These are phyloP conservation scores for Anarrhichthys ocellatus DNA, from an alignment of 2,113 vertebrate species.

Conservation along the genomic window DNA sequence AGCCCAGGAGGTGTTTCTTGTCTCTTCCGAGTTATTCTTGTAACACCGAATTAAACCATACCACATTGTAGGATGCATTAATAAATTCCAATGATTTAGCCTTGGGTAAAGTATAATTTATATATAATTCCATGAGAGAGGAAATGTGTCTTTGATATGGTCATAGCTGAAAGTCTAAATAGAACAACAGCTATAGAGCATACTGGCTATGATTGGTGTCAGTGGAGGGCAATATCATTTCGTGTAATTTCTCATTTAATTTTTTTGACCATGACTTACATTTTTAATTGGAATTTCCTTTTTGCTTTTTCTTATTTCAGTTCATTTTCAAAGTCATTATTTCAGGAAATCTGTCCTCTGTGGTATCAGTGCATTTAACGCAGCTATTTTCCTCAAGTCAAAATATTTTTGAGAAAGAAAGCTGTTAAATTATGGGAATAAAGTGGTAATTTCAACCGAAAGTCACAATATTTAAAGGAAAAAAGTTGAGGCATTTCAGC, in stretches of 20 bases:
- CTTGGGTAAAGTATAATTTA: constrained; percentile 3
- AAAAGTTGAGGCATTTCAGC: not conserved
- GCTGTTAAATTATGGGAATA: not conserved
- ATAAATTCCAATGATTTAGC: constrained; percentile 34
- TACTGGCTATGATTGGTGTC: constrained; percentile 4
- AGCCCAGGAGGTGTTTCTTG: constrained; percentile 28
- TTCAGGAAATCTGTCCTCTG: not conserved
- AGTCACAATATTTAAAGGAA: not conserved
- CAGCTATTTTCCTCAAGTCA: not conserved
- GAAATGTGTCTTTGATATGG: constrained; percentile 19
- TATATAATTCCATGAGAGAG: constrained; percentile 2
- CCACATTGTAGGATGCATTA: constrained; percentile 31
- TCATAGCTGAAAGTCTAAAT: constrained; percentile 18
- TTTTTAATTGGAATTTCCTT: not conserved
- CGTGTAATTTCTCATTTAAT: not conserved
- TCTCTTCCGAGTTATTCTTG: constrained; percentile 11
- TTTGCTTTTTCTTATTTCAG: not conserved
- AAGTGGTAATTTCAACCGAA: not conserved
- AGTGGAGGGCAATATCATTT: not conserved
- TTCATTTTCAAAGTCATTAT: not conserved
- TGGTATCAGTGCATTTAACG: not conserved
- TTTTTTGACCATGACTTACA: not conserved
- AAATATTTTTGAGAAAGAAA: not conserved
- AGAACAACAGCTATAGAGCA: not conserved
- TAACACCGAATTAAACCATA: constrained; percentile 6